Evolutionary conservation across 2,888 invertebrate genomes (phyloP), one percentile per base, ranked within the genome.

Genomic region (Phragmatobia fuliginosa): DNA sequence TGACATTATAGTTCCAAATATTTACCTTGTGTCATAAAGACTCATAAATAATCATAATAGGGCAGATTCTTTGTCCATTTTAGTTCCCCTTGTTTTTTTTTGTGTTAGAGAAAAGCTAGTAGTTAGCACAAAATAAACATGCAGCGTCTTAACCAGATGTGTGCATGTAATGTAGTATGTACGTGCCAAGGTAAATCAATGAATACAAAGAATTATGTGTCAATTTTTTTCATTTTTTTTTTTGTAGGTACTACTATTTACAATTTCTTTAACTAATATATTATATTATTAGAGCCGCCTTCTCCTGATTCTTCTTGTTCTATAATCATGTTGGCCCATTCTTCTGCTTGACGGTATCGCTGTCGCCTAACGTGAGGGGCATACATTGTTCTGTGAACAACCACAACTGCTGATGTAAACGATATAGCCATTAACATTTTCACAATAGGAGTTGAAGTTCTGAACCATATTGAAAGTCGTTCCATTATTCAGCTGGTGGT

Each of bases 351-450:
- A 45, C 75, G 82, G 69, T 88, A 90, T 49, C 86, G 87, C 71
- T 87, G 79, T 52, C 82, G 86, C 32, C 68, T 87, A 1, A 79
- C 72, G 66, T 90, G 89, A 2, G 95, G 95, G 14, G 80, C 81
- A 49, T 92, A 89, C 63, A 87, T 74, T 38, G 78, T 78, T 77
- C 85, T 92, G 70, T 94, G 85, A 6, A 76, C 32, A 3, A 92
- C 80, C 7, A 89, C 86, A 25, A 85, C n/a, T 2, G 75, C 83
- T 61, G 94, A 88, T 31, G 91, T 91, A 41, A 94, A n/a, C 21
- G 91, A 88, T 71, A 95, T 74, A 28, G 89, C 92, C 91, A 92
- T 92, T n/a, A 93, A 81, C 52, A 86, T 85, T 80, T 94, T 94
- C 6, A 90, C 81, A 33, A 91, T 59, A 10, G 92, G 92, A 68